Conservation (phyloP, 2,113 vertebrate genomes). For the Neogobius melanostomus region DNA sequence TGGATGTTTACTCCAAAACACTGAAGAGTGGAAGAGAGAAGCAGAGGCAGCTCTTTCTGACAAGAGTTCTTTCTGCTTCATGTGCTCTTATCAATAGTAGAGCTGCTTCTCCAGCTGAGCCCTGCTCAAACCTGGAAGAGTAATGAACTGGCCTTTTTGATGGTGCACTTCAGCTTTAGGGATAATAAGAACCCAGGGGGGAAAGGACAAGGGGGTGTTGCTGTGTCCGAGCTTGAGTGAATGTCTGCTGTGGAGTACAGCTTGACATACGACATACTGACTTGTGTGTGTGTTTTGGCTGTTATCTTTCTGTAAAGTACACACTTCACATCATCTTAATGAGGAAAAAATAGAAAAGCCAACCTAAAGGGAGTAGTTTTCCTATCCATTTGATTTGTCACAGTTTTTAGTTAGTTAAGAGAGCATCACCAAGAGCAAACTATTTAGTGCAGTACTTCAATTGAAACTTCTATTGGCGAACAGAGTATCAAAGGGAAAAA, state of each 20-base stretch:
- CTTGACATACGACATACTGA: background rate
- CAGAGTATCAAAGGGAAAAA: background rate
- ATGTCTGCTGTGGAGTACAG: background rate
- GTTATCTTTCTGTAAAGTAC: no score
- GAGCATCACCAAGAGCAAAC: no score
- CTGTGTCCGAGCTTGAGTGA: slow-evolving; percentile 1
- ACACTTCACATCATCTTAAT: no score
- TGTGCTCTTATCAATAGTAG: slow-evolving; percentile 43
- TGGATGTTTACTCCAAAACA: slow-evolving; percentile 24
- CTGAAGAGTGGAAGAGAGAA: slow-evolving; percentile 5
- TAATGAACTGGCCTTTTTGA: slow-evolving; percentile 59
- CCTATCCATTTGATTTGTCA: background rate
- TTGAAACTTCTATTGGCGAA: background rate
- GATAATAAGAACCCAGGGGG: slow-evolving; percentile 64
- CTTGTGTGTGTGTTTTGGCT: background rate
- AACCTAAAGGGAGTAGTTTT: no score
- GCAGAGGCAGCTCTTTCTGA: slow-evolving; percentile 30
- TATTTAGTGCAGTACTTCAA: background rate
- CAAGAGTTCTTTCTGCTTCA: slow-evolving; percentile 56
- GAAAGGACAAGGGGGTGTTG: slow-evolving; percentile 8
- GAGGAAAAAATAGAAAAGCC: no score
- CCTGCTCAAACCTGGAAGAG: slow-evolving; percentile 41
- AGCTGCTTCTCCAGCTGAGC: slow-evolving; percentile 38
- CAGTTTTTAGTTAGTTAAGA: background rate
- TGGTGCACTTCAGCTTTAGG: slow-evolving; percentile 47